A percentile compares a stretch with the other conserved stretches of the same genome.
These are phyloP conservation scores for Dusona sp. DNA, from an alignment of 2,888 invertebrate genomes.

Conservation along the genomic window DNA sequence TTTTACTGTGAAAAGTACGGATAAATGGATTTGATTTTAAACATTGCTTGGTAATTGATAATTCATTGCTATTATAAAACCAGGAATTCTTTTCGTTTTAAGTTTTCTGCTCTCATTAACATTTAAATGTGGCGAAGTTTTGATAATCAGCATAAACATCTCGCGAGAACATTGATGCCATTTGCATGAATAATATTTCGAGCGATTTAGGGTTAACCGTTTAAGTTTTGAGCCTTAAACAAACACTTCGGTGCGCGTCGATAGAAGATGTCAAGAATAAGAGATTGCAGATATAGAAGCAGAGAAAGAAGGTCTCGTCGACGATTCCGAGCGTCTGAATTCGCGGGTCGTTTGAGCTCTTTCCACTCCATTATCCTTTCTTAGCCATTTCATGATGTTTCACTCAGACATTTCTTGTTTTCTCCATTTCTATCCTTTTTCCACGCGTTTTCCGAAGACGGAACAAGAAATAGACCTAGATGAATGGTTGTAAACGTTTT, in stretches of 20 bases:
- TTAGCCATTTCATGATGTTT: constrained; percentile 74
- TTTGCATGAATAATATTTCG: constrained; percentile 44
- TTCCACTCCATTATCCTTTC: constrained; percentile 84
- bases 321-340: constrained; percentile 75
- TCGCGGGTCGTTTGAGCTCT: constrained; percentile 84
- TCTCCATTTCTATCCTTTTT: neutral
- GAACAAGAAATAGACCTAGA: constrained; percentile 13
- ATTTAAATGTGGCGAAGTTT: neutral
- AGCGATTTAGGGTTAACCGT: constrained; percentile 29
- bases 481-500: constrained; percentile 62
- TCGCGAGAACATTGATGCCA: constrained; percentile 75
- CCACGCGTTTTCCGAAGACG: neutral
- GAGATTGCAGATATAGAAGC: too few relatives aligned
- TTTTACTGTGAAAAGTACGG: too few relatives aligned
- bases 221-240: constrained; percentile 65
- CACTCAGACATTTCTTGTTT: constrained; percentile 46
- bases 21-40: too few relatives aligned
- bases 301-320: constrained; percentile 62
- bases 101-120: too few relatives aligned
- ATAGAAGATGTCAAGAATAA: too few relatives aligned
- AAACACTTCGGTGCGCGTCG: constrained; percentile 79
- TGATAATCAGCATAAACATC: constrained; percentile 77
- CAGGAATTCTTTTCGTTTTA: too few relatives aligned
- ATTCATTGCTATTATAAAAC: too few relatives aligned
- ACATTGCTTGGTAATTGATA: too few relatives aligned